Conservation (phyloP, 2,797 vertebrate species). For the Lithobates sylvaticus region DNA sequence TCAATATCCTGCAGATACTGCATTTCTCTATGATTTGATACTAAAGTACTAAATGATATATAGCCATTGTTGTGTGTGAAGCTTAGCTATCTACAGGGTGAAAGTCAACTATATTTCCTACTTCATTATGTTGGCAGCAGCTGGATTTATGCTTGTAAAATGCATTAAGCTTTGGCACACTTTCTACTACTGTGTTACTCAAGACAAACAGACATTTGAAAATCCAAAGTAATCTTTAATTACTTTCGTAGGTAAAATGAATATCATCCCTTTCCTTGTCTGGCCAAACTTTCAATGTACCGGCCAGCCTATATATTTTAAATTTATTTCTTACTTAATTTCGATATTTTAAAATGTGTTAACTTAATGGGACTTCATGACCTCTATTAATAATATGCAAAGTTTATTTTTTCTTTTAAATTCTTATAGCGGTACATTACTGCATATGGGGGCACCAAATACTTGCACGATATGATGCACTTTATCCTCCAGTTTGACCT, state of each 20-base stretch:
- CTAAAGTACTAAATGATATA: constrained; percentile 13
- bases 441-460: too few relatives aligned
- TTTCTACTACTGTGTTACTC: not conserved
- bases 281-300: not conserved
- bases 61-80: not conserved
- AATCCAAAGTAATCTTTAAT: constrained; percentile 36
- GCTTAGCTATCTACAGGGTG: constrained; percentile 3
- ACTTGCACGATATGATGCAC: too few relatives aligned
- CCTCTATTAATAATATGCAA: too few relatives aligned
- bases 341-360: too few relatives aligned
- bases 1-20: not conserved
- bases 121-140: constrained; percentile 55
- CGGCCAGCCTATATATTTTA: not conserved
- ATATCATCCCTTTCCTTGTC: not conserved
- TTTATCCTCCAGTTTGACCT: too few relatives aligned
- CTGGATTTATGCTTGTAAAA: constrained; percentile 40
- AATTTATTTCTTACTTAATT: not conserved
- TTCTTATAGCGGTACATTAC: too few relatives aligned
- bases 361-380: too few relatives aligned
- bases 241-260: constrained; percentile 24
- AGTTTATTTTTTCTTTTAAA: too few relatives aligned
- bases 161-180: constrained; percentile 50
- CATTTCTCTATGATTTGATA: not conserved
- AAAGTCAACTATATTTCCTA: constrained; percentile 36
- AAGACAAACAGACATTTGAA: constrained; percentile 15